Conservation (phyloP, 2,888 invertebrate genomes). For the Petrolisthes cinctipes region DNA sequence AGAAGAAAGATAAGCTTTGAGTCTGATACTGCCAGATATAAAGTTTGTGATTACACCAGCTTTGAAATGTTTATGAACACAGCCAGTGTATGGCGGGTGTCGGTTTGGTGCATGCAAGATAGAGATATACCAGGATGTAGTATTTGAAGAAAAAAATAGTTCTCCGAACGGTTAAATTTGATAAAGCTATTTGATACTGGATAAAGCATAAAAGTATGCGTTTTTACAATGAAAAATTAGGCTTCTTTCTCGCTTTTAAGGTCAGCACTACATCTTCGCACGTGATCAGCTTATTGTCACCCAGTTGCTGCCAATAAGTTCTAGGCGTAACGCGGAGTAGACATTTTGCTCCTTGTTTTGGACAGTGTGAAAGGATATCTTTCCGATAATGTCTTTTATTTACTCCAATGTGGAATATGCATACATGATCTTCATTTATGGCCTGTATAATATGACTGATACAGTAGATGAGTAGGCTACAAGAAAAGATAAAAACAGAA, state of each 20-base stretch:
- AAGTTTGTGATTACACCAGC: neutral
- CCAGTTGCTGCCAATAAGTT: neutral
- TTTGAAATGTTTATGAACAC: neutral
- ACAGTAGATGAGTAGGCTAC: neutral
- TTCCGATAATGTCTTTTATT: neutral
- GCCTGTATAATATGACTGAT: neutral
- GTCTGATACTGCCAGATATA: neutral
- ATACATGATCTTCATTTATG: too few species aligned
- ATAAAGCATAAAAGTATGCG: neutral
- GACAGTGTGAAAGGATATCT: neutral
- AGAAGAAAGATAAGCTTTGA: neutral
- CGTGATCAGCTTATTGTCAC: neutral
- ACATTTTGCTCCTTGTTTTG: slow-evolving; percentile 1
- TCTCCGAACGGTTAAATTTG: neutral
- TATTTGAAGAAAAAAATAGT: neutral
- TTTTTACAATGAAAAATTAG: neutral
- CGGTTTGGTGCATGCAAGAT: neutral
- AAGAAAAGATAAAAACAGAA: neutral
- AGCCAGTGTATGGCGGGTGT: neutral
- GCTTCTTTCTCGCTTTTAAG: neutral
- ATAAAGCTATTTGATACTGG: neutral
- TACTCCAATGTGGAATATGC: neutral
- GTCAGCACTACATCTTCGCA: neutral
- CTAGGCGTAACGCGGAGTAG: neutral
- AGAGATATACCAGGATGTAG: neutral